phyloP scores from a whole-genome alignment of 2,797 vertebrate genomes.

The Pangasius macronema region DNA sequence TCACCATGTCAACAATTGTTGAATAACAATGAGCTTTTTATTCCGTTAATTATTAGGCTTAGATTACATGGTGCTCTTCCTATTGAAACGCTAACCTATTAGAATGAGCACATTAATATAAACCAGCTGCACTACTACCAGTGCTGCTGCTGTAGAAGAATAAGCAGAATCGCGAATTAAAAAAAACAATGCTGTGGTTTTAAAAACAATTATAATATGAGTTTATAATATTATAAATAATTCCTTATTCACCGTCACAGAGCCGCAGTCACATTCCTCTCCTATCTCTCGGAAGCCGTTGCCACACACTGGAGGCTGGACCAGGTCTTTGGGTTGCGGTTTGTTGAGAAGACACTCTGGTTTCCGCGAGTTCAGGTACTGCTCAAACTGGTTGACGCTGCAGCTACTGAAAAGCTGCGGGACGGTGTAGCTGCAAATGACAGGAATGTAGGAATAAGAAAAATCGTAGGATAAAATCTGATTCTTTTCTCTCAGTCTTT shows the following conservation, averaged over 20 bases:
- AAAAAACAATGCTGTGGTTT: neutral
- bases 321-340: conserved; percentile 57
- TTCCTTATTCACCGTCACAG: conserved; percentile 63
- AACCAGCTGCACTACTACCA: neutral
- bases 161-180: too few relatives aligned
- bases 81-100: neutral
- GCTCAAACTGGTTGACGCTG: conserved; percentile 64
- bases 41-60: neutral
- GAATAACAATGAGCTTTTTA: neutral
- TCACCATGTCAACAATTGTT: neutral
- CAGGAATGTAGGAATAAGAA: neutral
- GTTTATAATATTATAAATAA: neutral
- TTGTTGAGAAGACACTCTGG: conserved; percentile 73
- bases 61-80: neutral
- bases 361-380: conserved; percentile 61
- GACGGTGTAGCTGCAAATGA: conserved; percentile 65
- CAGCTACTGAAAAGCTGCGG: conserved; percentile 79
- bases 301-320: conserved; percentile 66
- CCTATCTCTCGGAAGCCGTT: conserved; percentile 74
- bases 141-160: neutral
- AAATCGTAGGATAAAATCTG: neutral
- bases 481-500: neutral
- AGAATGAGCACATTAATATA: neutral
- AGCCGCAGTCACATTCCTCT: conserved; percentile 78
- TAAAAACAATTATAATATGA: neutral